Base-by-base conservation (phyloP, 2,888 invertebrate species). In the Heterodera filipjevi region DNA sequence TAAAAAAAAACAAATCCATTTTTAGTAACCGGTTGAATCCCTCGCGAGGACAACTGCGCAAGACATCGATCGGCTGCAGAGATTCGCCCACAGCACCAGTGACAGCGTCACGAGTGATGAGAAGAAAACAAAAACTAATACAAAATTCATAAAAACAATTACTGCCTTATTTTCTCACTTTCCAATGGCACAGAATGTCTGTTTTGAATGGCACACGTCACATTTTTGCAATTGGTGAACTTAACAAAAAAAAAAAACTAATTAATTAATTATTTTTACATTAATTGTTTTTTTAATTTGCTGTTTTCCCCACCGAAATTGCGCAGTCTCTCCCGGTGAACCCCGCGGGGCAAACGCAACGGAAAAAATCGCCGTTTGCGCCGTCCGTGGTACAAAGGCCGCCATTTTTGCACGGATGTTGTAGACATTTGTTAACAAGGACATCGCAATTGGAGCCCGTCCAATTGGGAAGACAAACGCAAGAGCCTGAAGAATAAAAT, bases 391-490 rank as follows among this genome's bases (percentile, higher is more conserved):
- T 44, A 66, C 82, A 81, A 14, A 39, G 73, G 32, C 79, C 82
- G n/a, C 82, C 82, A 73, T 81, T 81, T 32, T 73, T 71, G 64
- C 82, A 81, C 16, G 82, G 82, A 19, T 59, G 66, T 19, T 79
- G 68, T 35, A 80, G 72, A 39, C 82, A 82, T 66, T 76, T 80
- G 53, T 80, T 81, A 32, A 77, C 66, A 30, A 71, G 49, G 35
- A 76, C 33, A 39, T 80, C 80, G 53, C 80, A 80, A 30, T 75
- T 59, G 16, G 66, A 49, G 1, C 80, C 80, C 59, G 71, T 73
- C 64, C 74, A 76, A 46, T 80, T 80, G 33, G 78, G 79, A 22
- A 70, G 79, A 66, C 80, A 80, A 64, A 81, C 19, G 59, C 81
- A 81, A 77, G 49, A 66, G 71, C 73, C 77, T 12, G n/a, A n/a